phyloP scores from a whole-genome alignment of 2,888 invertebrate species.

The Monochamus alternatus region DNA sequence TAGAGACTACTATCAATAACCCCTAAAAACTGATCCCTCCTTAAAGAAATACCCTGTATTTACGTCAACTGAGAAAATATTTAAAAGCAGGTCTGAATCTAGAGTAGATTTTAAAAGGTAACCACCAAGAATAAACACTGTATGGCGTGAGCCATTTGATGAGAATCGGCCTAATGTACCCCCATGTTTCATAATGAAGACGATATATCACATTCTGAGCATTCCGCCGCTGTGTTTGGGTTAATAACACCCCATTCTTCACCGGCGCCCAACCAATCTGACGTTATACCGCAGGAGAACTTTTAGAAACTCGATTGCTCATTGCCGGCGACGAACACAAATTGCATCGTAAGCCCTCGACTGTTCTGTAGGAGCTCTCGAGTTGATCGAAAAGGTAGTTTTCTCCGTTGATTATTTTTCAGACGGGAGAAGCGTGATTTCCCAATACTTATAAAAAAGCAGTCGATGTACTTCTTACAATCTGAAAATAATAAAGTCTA shows the following conservation, averaged over 20 bases:
- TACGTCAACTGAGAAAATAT: no score
- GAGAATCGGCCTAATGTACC: not conserved
- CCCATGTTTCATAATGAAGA: conserved; percentile 31
- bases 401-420: not conserved
- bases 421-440: no score
- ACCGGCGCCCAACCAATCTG: conserved; percentile 30
- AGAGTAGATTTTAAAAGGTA: no score
- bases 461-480: no score
- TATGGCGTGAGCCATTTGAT: no score
- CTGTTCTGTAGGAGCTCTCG: conserved; percentile 14
- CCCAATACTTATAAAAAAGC: no score
- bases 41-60: no score
- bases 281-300: conserved; percentile 26
- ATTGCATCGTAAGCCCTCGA: conserved; percentile 23
- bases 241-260: conserved; percentile 39
- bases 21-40: no score
- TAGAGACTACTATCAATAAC: no score
- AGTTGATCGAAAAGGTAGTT: conserved; percentile 1
- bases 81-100: no score
- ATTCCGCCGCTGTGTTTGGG: conserved; percentile 26
- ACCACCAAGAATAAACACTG: no score
- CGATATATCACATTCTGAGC: conserved; percentile 31
- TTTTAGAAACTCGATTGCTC: conserved; percentile 35
- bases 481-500: no score
- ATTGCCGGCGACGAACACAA: conserved; percentile 25